Conservation (phyloP, 1,140 invertebrate genomes). For the Sycophila sp. region DNA sequence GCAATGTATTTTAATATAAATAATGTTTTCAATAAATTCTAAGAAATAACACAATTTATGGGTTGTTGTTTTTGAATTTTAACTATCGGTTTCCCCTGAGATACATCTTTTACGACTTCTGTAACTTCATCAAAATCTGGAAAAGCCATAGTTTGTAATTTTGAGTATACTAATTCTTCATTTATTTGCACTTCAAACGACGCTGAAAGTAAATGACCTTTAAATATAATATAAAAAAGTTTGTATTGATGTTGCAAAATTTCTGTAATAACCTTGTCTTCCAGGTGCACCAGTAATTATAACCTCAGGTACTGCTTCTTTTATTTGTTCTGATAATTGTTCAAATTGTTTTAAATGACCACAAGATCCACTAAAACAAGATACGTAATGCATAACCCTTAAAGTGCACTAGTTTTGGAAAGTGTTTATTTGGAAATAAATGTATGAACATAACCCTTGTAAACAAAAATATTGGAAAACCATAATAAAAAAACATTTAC, state of each 20-base stretch:
- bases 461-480: no score
- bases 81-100: conserved; percentile 62
- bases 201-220: conserved; percentile 61
- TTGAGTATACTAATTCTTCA: conserved; percentile 72
- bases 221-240: neutral
- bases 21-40: no score
- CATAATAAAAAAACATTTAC: conserved; percentile 51
- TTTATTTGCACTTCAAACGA: conserved; percentile 75
- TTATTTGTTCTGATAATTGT: conserved; percentile 68
- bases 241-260: neutral
- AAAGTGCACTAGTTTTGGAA: no score
- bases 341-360: conserved; percentile 72
- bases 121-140: conserved; percentile 72
- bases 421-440: no score
- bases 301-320: conserved; percentile 66
- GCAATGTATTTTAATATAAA: no score
- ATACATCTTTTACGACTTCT: conserved; percentile 66
- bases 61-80: conserved; percentile 69
- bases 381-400: no score
- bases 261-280: conserved; percentile 68
- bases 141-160: conserved; percentile 72
- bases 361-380: conserved; percentile 68
- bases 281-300: conserved; percentile 69
- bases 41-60: conserved; percentile 61
- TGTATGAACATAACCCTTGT: no score